Evolutionary conservation across 2,888 invertebrate species (phyloP), one percentile per base, ranked within the genome.

Genomic region (Morpho achilles): DNA sequence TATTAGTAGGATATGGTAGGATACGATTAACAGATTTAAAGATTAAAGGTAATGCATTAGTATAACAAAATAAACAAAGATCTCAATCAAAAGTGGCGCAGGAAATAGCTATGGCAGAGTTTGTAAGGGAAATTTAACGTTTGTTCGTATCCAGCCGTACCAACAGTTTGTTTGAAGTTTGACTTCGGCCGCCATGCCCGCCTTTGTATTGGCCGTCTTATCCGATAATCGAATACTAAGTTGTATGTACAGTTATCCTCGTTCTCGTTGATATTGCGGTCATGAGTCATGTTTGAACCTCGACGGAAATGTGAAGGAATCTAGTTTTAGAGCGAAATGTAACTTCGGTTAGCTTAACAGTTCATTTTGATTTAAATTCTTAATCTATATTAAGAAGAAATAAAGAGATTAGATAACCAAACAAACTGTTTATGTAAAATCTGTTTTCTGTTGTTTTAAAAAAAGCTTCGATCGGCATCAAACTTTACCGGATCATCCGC

Each of bases 161-260:
- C 55, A 49, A 59, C 58, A 63, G 63, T 63, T 63, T 59, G 63
- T 59, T 61, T 59, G 61, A 63, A 63, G 63, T 63, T 63, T 53
- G 61, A 61, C 63, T 61, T 56, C 49, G 62, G 53, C 62, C 52
- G 32, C 51, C 54, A 51, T 48, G 57, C 60, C 56, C 43, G 50
- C 60, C 56, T 65, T 65, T 65, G 66, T 63, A 62, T 61, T 63
- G 63, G 63, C 59, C 62, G 63, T 65, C 66, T 66, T 64, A 61
- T 63, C 63, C 63, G 60, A 65, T 65, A 63, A 67, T 67, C 65
- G 62, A 65, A 65, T 65, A 63, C 62, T 60, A 65, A 63, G 54
- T 61, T 60, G 62, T 60, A 47, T 60, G 60, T 50, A 55, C 56
- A 58, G 57, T 52, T 58, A 60, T 60, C 45, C 52, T 48, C 43